Base-by-base conservation (phyloP, 64 coral and sea anemone genomes). In the Stichodactyla helianthus region DNA sequence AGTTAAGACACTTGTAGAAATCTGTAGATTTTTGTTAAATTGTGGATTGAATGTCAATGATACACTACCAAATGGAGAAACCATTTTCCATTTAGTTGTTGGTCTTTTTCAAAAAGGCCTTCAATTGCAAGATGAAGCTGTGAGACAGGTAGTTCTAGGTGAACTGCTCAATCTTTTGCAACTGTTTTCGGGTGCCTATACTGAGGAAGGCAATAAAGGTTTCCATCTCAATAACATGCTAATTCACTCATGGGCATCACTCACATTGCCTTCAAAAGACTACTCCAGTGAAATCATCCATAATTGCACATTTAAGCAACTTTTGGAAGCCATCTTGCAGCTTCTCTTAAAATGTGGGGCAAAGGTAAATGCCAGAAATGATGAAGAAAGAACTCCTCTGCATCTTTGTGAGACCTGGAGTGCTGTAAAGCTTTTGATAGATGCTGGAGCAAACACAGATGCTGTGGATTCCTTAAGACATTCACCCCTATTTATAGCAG, bases 381-480 rank as follows among this genome's bases (percentile, higher is more conserved):
- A 51, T 52, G 78, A 81, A 16, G 78, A 81, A 81, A 51, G 20
- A 18, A 54, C 51, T 16, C 78, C 78, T 4, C 20, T 81, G 52
- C 78, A 81, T 54, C 31, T 52, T 5, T 81, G 78, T 13, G 18
- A 54, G 26, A 81, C 78, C 13, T 81, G 78, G 78, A 53, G 78
- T 20, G 78, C 78, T 81, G 78, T 81, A 6, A 81, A 81, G 78
- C 31, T 81, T 54, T 53, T 81, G 78, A 52, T 81, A 52, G 52
- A 81, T 10, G 35, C 52, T 51, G 78, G 78, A 52, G 78, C 78
- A 53, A 52, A 81, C 4, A 18, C 15, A 53, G 50, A 54, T 81
- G 51, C 6, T 81, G 78, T 81, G 35, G 78, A 81, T 54, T 81
- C 78, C 13, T 51, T 15, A 52, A 5, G 52, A 81, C 35, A 54